A percentile compares a stretch with the other conserved stretches of the same genome.
phyloP scores from a whole-genome alignment of 2,113 vertebrate genomes.

The Epinephelus moara region DNA sequence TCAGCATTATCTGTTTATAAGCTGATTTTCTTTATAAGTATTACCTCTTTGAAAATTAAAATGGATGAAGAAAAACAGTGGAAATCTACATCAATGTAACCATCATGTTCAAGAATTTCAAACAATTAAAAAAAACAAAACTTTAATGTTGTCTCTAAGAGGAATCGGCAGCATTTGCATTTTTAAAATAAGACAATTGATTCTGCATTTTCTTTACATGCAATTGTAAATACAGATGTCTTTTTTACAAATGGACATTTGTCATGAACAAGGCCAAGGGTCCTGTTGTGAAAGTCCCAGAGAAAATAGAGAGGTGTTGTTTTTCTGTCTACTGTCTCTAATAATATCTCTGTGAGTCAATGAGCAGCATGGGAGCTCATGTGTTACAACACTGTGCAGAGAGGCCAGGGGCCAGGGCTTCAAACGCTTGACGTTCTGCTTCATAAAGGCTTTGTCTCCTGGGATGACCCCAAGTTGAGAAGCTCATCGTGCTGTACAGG shows the following conservation, averaged over 20 bases:
- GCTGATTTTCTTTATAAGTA: not conserved
- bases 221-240: conserved; percentile 21
- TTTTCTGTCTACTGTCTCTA: conserved; percentile 52
- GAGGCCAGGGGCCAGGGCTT: conserved; percentile 71
- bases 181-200: not conserved
- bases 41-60: not conserved
- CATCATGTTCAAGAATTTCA: not conserved
- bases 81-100: not conserved
- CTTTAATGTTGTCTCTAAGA: not conserved
- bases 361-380: conserved; percentile 60
- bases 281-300: conserved; percentile 43
- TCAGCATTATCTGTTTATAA: not conserved
- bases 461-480: conserved; percentile 85
- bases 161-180: not conserved
- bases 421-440: conserved; percentile 75
- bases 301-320: conserved; percentile 46
- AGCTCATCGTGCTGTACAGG: conserved; percentile 83
- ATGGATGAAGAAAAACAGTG: not conserved
- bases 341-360: conserved; percentile 62
- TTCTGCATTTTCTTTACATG: not conserved
- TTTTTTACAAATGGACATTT: conserved; percentile 24
- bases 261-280: conserved; percentile 30
- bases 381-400: conserved; percentile 52
- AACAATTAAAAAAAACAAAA: not conserved
- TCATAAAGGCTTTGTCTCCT: conserved; percentile 81